A percentile compares a stretch with the other conserved stretches of the same genome.
phyloP scores from a whole-genome alignment of 2,797 vertebrate genomes.

The Rachycentron canadum region DNA sequence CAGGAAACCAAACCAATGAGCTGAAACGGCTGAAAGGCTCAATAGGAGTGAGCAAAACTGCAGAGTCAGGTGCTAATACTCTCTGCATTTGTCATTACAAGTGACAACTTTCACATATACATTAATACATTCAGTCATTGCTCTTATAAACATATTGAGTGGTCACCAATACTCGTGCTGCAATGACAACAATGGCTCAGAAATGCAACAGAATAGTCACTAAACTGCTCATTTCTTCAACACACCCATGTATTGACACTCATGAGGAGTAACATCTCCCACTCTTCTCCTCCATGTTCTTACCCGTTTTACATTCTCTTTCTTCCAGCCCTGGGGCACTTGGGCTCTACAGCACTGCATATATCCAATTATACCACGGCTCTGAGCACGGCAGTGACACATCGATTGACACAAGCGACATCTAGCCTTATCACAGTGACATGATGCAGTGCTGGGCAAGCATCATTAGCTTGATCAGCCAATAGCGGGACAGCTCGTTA shows the following conservation, averaged over 20 bases:
- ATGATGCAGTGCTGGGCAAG: slow-evolving; percentile 68
- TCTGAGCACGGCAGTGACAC: slow-evolving; percentile 71
- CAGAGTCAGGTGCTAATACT: neutral
- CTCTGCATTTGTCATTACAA: neutral
- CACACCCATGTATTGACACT: slow-evolving; percentile 30
- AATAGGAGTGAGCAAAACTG: neutral
- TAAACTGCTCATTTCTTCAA: slow-evolving; percentile 5
- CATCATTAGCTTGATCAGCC: slow-evolving; percentile 74
- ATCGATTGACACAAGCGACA: slow-evolving; percentile 75
- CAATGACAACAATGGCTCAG: neutral
- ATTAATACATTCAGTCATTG: neutral
- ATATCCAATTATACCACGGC: slow-evolving; percentile 71
- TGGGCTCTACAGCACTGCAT: slow-evolving; percentile 49
- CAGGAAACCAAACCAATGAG: slow-evolving; percentile 3
- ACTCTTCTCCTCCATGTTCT: slow-evolving; percentile 44
- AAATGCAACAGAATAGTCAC: neutral
- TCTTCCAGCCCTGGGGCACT: slow-evolving; percentile 52
- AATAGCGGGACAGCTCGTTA: slow-evolving; percentile 60
- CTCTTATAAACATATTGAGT: neutral
- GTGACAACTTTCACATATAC: neutral
- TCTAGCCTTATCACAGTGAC: slow-evolving; percentile 72
- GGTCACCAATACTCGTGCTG: neutral
- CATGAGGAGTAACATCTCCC: slow-evolving; percentile 36
- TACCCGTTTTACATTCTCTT: slow-evolving; percentile 38
- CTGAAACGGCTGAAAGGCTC: slow-evolving; percentile 13